These are phyloP conservation scores for Barbus barbus DNA, from an alignment of 2,113 vertebrate species.

Conservation along the genomic window DNA sequence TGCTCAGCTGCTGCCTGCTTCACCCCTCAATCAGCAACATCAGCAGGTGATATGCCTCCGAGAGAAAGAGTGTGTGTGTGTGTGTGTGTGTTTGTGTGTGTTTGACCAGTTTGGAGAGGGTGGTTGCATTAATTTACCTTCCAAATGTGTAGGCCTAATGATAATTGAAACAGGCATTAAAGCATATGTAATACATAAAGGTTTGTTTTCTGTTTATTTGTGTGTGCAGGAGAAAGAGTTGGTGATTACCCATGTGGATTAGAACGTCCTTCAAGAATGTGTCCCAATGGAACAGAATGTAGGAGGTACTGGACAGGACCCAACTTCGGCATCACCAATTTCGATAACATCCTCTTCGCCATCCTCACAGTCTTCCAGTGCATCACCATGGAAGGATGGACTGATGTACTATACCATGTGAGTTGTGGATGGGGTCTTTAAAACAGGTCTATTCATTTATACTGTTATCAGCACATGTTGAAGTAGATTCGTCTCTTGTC, in stretches of 20 bases:
- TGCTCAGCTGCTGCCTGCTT: conserved; percentile 37
- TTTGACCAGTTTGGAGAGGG: neutral
- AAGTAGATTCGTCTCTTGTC: too few species aligned
- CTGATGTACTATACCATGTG: conserved; percentile 92
- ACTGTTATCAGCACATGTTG: too few species aligned
- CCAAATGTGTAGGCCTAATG: neutral
- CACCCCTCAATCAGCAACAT: conserved; percentile 40
- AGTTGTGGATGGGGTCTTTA: too few species aligned
- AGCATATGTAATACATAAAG: too few species aligned
- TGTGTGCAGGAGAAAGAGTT: conserved; percentile 76
- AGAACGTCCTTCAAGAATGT: conserved; percentile 82
- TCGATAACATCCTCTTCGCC: conserved; percentile 88
- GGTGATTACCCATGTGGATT: conserved; percentile 87
- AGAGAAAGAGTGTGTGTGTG: conserved; percentile 12
- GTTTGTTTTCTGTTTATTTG: conserved; percentile 2
- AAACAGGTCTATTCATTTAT: too few species aligned
- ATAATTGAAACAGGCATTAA: neutral
- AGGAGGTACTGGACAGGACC: conserved; percentile 90
- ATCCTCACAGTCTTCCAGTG: conserved; percentile 96
- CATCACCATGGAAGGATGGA: conserved; percentile 99
- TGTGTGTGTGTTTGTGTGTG: neutral
- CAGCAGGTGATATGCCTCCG: conserved; percentile 21
- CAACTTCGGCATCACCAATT: conserved; percentile 97
- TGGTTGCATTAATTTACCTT: neutral
- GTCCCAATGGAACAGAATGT: conserved; percentile 82